Base-by-base conservation (phyloP, 2,888 invertebrate genomes). In the Synanthedon vespiformis region DNA sequence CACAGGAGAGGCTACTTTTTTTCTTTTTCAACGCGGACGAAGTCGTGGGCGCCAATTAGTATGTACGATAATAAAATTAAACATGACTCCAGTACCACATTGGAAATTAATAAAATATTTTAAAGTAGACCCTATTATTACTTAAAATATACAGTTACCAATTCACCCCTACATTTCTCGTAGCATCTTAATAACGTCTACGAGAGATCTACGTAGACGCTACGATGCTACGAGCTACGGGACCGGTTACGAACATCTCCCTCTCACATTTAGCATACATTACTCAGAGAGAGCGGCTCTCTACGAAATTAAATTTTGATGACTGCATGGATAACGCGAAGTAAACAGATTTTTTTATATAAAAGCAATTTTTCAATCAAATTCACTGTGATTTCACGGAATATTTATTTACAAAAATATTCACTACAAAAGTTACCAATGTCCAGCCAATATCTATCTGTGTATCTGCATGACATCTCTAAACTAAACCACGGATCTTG, bases 251-350 rank as follows among this genome's bases (percentile, higher is more conserved):
- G 57, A 52, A 61, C 63, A 12, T 44, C 54, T 59, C 57, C 56
- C 61, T 55, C 61, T 65, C 68, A 67, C 68, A 72, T 71, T 71
- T 65, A 66, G 75, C 73, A 77, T 78, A 77, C 73, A 79, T 80
- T 77, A 80, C 79, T 67, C 68, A 67, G 67, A 59, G 70, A 76
- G 73, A 76, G 79, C 77, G 77, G 77, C 83, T 83, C 74, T 80
- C 78, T 79, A 74, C 72, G 58, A 82, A 83, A 82, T 83, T 82
- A 82, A 82, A 80, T 80, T 82, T 80, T 80, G 79, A 81, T 77
- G 77, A 69, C 67, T 72, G 68, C 70, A 64, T 65, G 72, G 70
- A 74, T 80, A 74, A 67, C 69, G 68, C n/a, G 44, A 13, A 41
- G 41, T 34, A 44, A 44, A 14, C 44, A 44, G 13, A 44, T 44